These are phyloP conservation scores for Aptenodytes patagonicus DNA, from an alignment of 2,113 vertebrate species.

Conservation along the genomic window DNA sequence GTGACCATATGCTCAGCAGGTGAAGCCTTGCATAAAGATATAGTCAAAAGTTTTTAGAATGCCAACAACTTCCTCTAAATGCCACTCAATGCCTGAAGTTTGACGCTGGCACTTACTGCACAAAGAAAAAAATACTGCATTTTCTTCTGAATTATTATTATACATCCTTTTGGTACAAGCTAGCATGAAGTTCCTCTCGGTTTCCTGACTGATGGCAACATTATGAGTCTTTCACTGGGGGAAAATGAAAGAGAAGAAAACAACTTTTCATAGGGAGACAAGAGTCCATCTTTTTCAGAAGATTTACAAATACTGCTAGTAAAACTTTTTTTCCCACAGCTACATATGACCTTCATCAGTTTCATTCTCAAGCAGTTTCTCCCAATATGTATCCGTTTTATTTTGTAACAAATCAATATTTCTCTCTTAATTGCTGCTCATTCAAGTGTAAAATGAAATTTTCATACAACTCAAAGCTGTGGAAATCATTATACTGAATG, in stretches of 20 bases:
- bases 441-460: slow-evolving; percentile 52
- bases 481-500: background rate
- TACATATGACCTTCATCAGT: slow-evolving; percentile 6
- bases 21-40: background rate
- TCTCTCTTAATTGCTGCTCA: slow-evolving; percentile 36
- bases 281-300: background rate
- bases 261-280: background rate
- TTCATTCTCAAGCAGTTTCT: slow-evolving; percentile 2
- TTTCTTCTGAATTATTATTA: background rate
- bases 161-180: background rate
- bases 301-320: background rate
- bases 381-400: background rate
- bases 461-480: slow-evolving; percentile 19
- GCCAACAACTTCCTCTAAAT: background rate
- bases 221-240: background rate
- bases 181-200: background rate
- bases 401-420: slow-evolving; percentile 45
- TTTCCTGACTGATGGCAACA: background rate
- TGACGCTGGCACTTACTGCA: background rate
- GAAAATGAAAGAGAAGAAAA: background rate
- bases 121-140: background rate
- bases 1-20: background rate
- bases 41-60: background rate
- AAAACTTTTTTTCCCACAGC: background rate
- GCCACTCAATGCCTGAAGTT: background rate